Evolutionary conservation across 92 coral and sea anemone species (phyloP), one percentile per base, ranked within the genome.

Genomic region (Zoanthus sansibaricus): DNA sequence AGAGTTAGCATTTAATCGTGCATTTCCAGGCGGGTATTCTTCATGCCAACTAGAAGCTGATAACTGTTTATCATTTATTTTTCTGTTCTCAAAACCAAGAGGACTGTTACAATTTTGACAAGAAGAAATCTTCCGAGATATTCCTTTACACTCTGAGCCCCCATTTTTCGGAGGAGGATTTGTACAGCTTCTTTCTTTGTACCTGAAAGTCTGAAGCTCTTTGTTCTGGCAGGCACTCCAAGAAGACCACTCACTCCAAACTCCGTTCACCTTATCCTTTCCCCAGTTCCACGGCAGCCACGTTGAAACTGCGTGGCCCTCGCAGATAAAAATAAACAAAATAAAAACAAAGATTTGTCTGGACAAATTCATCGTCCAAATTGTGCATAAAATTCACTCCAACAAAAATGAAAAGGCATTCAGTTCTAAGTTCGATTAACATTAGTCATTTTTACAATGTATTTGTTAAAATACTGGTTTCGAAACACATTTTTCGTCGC

Each of bases 181-280:
- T 0, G 95, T 86, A 61, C 98, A 95, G 49, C 76, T 80, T 84
- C 98, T 89, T 75, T 91, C 87, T 56, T 86, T 93, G 66, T 71
- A 87, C 32, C 98, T 94, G 86, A 88, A 91, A 69, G 98, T 95
- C 71, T 87, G 86, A 46, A 64, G 73, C 45, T 84, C 85, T 9
- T 72, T 74, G 37, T 89, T 82, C 61, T 90, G 95, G 76, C 98
- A 95, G 42, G 95, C 66, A 82, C 95, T 93, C 94, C 94, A 95
- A 2, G 87, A 31, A 17, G 95, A 88, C 98, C 98, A 95, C 54
- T 84, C 67, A 82, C 91, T 93, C 98, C 98, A 95, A n/a, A 88
- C 89, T 17, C 98, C 98, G 86, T 95, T 87, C 11, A 95, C 82
- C 25, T 89, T 92, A 73, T 90, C 82, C 11, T 32, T 69, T 30